phyloP scores from a whole-genome alignment of 2,113 vertebrate species.

The Atrichornis clamosus region DNA sequence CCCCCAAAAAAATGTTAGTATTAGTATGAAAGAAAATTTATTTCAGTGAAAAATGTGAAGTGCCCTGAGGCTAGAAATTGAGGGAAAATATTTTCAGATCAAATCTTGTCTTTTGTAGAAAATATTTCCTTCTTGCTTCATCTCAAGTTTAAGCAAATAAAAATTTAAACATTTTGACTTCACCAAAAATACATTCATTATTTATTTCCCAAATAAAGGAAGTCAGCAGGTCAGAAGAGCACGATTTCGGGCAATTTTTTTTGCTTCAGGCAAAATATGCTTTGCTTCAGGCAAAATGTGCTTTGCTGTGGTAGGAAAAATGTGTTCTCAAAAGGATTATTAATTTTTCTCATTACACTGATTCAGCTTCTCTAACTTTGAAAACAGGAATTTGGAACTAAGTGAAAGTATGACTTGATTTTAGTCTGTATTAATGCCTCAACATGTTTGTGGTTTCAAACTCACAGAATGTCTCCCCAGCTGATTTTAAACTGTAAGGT shows the following conservation, averaged over 20 bases:
- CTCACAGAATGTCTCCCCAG: not conserved
- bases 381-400: not conserved
- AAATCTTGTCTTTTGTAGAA: not conserved
- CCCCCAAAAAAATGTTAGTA: rapidly evolving
- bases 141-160: not conserved
- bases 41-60: not conserved
- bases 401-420: not conserved
- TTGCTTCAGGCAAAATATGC: not conserved
- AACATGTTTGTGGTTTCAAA: not conserved
- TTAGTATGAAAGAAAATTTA: not conserved
- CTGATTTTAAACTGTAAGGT: not conserved
- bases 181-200: not conserved
- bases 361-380: not conserved
- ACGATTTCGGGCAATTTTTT: not conserved
- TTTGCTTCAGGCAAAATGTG: not conserved
- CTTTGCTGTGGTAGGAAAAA: not conserved
- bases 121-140: not conserved
- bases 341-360: not conserved
- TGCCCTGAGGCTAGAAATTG: not conserved
- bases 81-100: not conserved
- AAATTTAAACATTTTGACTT: not conserved
- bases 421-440: not conserved
- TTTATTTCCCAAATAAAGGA: not conserved
- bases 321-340: not conserved
- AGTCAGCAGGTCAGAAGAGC: not conserved